Evolutionary conservation across 2,797 vertebrate genomes (phyloP).

Genomic region (Mormyrops boulengeri): DNA sequence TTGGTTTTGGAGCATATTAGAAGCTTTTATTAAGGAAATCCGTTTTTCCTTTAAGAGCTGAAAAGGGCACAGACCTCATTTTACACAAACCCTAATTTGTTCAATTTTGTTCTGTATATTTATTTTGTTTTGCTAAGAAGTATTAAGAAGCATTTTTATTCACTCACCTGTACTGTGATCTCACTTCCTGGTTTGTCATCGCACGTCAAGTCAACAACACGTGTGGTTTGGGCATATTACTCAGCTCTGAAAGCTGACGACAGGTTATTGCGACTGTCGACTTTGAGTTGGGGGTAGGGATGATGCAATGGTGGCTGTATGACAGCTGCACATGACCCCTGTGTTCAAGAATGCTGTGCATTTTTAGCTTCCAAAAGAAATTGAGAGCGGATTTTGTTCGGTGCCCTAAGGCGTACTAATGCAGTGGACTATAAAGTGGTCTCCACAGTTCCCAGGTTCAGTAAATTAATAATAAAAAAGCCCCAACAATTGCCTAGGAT

Average conservation of each 20-base stretch:
- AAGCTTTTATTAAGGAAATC: not conserved
- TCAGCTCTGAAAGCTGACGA: constrained; percentile 5
- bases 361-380: not conserved
- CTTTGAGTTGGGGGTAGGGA: not conserved
- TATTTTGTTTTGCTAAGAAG: not conserved
- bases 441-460: not conserved
- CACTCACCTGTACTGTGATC: not conserved
- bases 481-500: not conserved
- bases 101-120: not conserved
- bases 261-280: not conserved
- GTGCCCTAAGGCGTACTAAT: not conserved
- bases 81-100: not conserved
- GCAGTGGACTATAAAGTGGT: not conserved
- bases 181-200: not conserved
- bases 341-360: not conserved
- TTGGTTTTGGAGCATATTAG: not conserved
- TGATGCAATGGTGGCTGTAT: not conserved
- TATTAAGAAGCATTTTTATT: not conserved
- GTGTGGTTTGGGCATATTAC: not conserved
- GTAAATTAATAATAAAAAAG: constrained; percentile 16
- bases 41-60: not conserved
- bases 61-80: not conserved
- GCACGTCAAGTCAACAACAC: not conserved
- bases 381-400: not conserved
- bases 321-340: not conserved